A percentile compares a stretch with the other conserved stretches of the same genome.
Conservation (phyloP, 2,113 vertebrate genomes). For the Poeciliopsis prolifica region DNA sequence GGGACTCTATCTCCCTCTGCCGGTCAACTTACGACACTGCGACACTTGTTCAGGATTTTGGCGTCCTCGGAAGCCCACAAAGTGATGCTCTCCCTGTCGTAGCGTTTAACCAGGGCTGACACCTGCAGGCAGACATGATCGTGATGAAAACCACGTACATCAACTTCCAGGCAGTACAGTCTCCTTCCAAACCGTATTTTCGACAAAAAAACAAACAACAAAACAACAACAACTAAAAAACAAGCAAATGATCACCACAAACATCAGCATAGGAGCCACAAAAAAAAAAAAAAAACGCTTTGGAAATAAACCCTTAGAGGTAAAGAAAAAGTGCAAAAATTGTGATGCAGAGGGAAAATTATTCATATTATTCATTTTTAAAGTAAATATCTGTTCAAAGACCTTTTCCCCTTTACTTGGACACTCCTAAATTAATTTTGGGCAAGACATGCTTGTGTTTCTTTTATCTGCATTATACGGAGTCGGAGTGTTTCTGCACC, state of each 20-base stretch:
- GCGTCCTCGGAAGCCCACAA: conserved; percentile 82
- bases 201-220: too few relatives aligned
- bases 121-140: conserved; percentile 65
- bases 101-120: conserved; percentile 79
- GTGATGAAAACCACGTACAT: background rate
- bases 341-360: too few relatives aligned
- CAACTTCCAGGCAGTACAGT: background rate
- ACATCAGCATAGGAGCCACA: background rate
- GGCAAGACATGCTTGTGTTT: background rate
- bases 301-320: too few relatives aligned
- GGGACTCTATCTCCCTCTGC: conserved; percentile 33
- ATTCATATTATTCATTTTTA: too few relatives aligned
- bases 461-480: background rate
- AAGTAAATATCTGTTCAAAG: too few relatives aligned
- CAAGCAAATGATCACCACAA: background rate
- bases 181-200: background rate
- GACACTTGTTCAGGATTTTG: conserved; percentile 80
- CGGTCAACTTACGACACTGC: conserved; percentile 68
- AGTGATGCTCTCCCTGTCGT: conserved; percentile 80
- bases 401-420: too few relatives aligned
- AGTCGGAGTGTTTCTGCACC: conserved; percentile 58
- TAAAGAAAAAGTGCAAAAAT: too few relatives aligned
- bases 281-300: too few relatives aligned
- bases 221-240: too few relatives aligned
- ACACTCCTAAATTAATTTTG: background rate